These are phyloP conservation scores for Diabrotica undecimpunctata DNA, from an alignment of 1,140 invertebrate species.

Conservation along the genomic window DNA sequence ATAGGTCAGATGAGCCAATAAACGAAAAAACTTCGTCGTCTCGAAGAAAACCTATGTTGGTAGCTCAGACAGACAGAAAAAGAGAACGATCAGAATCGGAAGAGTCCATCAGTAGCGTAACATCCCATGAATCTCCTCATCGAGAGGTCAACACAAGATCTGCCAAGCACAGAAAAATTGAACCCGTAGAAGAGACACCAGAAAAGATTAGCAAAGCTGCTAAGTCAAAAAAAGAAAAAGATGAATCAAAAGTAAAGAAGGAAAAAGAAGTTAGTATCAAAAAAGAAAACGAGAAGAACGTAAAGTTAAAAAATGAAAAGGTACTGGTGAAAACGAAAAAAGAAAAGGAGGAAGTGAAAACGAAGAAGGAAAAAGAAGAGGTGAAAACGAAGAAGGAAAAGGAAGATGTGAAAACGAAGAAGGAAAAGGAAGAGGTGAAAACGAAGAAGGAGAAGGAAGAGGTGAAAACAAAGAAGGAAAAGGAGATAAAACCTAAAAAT, in stretches of 20 bases:
- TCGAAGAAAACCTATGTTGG: constrained; percentile 33
- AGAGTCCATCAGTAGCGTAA: constrained; percentile 28
- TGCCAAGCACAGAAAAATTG: constrained; percentile 20
- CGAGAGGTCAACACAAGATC: constrained; percentile 18
- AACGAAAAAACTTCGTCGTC: constrained; percentile 20
- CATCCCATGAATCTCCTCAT: constrained; percentile 25
- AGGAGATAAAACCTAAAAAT: constrained; percentile 6
- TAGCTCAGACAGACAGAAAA: constrained; percentile 38
- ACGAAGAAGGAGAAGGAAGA: constrained; percentile 28
- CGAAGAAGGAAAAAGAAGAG: constrained; percentile 28
- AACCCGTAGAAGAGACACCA: not conserved
- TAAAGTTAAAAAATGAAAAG: constrained; percentile 9
- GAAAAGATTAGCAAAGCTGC: constrained; percentile 8
- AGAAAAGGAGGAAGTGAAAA: constrained; percentile 31
- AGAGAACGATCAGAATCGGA: constrained; percentile 31
- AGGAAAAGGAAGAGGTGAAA: constrained; percentile 25
- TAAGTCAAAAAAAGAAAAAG: constrained; percentile 43
- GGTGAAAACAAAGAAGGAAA: not conserved
- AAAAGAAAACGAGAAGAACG: constrained; percentile 4
- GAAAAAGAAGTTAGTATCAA: constrained; percentile 39
- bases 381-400: constrained; percentile 29
- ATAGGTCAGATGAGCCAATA: constrained; percentile 21
- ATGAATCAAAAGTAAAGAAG: constrained; percentile 38
- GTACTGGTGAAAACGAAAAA: constrained; percentile 20
- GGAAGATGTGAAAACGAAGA: constrained; percentile 23